Percentiles rank a stretch among this genome's conserved stretches.
These are phyloP conservation scores for Melanotaenia trifasciata DNA, from an alignment of 2,797 vertebrate genomes.

Conservation along the genomic window DNA sequence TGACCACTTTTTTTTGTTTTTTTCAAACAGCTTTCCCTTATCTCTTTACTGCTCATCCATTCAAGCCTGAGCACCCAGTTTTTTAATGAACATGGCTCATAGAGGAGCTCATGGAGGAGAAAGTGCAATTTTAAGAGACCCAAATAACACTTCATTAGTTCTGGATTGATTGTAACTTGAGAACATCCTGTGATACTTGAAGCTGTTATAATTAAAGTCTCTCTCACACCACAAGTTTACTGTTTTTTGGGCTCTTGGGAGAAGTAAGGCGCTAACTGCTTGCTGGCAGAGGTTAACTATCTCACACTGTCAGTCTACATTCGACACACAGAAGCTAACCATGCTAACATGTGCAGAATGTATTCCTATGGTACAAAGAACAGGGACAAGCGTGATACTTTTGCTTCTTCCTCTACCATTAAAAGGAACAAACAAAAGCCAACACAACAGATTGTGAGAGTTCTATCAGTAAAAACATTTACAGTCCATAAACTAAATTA, in stretches of 20 bases:
- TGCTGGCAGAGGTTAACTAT: constrained; percentile 21
- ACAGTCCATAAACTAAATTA: too few relatives aligned
- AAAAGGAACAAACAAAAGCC: too few relatives aligned
- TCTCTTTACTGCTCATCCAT: constrained; percentile 4
- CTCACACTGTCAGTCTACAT: constrained; percentile 14
- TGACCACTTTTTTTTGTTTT: constrained; percentile 18
- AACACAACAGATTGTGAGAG: too few relatives aligned
- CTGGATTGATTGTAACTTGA: background rate
- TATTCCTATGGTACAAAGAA: background rate
- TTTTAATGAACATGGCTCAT: background rate
- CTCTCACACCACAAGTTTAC: background rate
- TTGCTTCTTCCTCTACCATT: too few relatives aligned
- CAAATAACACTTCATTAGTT: background rate
- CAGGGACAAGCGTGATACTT: background rate
- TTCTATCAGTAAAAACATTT: too few relatives aligned
- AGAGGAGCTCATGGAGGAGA: background rate
- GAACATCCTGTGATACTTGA: background rate
- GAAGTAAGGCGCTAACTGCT: constrained; percentile 7
- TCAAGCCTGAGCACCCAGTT: background rate
- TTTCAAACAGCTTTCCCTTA: constrained; percentile 29
- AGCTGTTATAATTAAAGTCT: background rate
- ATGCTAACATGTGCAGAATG: constrained; percentile 5
- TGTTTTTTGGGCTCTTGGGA: background rate
- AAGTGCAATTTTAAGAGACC: background rate
- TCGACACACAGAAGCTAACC: constrained; percentile 5